Base-by-base conservation (phyloP, 1,140 invertebrate genomes). In the Octopus bimaculoides region DNA sequence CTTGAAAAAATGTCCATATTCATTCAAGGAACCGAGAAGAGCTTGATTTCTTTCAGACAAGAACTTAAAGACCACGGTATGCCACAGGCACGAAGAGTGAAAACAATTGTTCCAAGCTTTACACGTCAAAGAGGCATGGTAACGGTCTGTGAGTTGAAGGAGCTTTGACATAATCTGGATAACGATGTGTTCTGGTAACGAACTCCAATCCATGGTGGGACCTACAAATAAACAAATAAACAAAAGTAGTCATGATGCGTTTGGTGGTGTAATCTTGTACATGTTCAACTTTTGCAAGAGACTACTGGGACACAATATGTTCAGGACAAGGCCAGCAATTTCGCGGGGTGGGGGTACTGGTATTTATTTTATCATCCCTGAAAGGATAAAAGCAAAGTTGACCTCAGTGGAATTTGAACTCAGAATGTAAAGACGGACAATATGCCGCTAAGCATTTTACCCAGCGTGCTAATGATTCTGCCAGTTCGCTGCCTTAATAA, bases 71-170 rank as follows among this genome's bases (percentile, higher is more conserved):
- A 61, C 54, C 54, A 82, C 76, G 0, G 55, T 54, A n/a, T 76
- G 78, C 84, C 84, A 85, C 5, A 85, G 76, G n/a, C 55, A 69
- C 5, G 78, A 76, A 54, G 83, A 82, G 20, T 77, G 56, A 61
- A 85, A 85, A 53, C 78, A 81, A 6, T 81, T 41, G 53, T 81
- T 55, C 84, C 84, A 85, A 1, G 73, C 53, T 75, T 75, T 79
- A 55, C 83, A 84, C 5, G 79, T 78, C 69, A 80, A 76, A 6
- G 83, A 81, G 17, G 81, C 81, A 61, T 80, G 61, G 78, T 82
- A 82, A 20, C 80, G 78, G 53, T 82, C 82, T 54, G 52, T n/a
- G 12, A 81, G 41, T 17, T 73, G 55, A 17, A 85, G 79, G 76
- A 79, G 80, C 26, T 41, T 41, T 6, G 84, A 84, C 75, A 85